phyloP scores from a whole-genome alignment of 2,888 invertebrate genomes.

The Lysandra bellargus region DNA sequence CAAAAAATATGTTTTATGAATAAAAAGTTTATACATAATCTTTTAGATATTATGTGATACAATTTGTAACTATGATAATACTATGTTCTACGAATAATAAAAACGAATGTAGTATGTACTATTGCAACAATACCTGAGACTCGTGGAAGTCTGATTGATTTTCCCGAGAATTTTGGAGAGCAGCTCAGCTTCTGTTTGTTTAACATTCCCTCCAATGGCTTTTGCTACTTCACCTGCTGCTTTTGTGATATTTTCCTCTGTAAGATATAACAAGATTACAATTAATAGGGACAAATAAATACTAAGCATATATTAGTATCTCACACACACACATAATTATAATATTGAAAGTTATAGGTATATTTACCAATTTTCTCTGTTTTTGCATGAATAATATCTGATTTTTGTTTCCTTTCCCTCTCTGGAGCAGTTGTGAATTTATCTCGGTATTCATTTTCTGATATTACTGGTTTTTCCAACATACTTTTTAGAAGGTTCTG shows the following conservation, averaged over 20 bases:
- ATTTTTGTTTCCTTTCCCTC: conserved; percentile 50
- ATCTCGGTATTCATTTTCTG: conserved; percentile 61
- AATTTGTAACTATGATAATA: too few relatives aligned
- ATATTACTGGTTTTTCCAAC: conserved; percentile 61
- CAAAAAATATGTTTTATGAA: too few relatives aligned
- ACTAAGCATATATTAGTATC: neutral
- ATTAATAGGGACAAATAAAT: neutral
- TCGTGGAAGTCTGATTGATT: conserved; percentile 68
- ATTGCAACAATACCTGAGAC: conserved; percentile 55
- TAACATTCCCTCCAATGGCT: conserved; percentile 83
- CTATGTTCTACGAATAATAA: too few relatives aligned
- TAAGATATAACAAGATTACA: neutral
- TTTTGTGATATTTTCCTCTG: conserved; percentile 72
- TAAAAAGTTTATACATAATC: too few relatives aligned
- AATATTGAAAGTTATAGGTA: neutral
- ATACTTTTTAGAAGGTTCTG: conserved; percentile 67
- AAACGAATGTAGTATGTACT: too few relatives aligned
- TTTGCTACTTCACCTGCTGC: conserved; percentile 88
- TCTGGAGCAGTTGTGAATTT: conserved; percentile 64
- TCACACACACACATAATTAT: neutral
- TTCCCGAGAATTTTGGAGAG: conserved; percentile 84
- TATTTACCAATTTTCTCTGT: conserved; percentile 65
- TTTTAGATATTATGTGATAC: too few relatives aligned
- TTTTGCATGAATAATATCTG: conserved; percentile 58
- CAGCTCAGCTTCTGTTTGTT: conserved; percentile 87